These are phyloP conservation scores for Idris sp. DNA, from an alignment of 1,140 invertebrate genomes.

Conservation along the genomic window DNA sequence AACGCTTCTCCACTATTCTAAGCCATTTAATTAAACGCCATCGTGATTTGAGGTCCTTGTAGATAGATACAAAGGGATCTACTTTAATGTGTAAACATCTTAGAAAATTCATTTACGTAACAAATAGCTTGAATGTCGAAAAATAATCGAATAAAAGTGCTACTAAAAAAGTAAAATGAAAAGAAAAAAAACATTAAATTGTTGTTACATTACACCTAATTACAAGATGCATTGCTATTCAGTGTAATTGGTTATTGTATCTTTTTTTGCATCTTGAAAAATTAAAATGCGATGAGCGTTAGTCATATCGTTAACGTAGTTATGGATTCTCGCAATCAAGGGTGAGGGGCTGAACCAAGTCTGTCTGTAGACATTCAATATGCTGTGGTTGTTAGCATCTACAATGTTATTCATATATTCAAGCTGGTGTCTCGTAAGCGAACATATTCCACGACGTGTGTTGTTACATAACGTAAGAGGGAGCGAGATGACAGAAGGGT, in stretches of 20 bases:
- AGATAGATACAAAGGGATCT: constrained; percentile 48
- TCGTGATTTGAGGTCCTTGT: constrained; percentile 44
- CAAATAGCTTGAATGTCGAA: constrained; percentile 25
- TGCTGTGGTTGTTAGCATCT: constrained; percentile 74
- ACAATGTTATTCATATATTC: constrained; percentile 78
- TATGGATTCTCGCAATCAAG: constrained; percentile 77
- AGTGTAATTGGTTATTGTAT: too few species aligned
- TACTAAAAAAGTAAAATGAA: not conserved
- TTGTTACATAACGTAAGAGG: constrained; percentile 59
- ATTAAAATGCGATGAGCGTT: constrained; percentile 46
- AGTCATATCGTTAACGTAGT: constrained; percentile 75
- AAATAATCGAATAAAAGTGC: constrained; percentile 3
- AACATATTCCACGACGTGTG: constrained; percentile 66
- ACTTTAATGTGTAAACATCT: constrained; percentile 52
- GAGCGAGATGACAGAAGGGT: constrained; percentile 35
- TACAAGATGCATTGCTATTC: too few species aligned
- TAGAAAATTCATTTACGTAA: constrained; percentile 48
- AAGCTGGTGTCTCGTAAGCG: constrained; percentile 67
- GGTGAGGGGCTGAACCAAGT: constrained; percentile 59
- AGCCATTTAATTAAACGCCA: constrained; percentile 51
- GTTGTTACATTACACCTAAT: too few species aligned
- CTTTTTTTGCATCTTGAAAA: constrained; percentile 13
- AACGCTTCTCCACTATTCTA: constrained; percentile 35
- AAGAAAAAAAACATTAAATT: not conserved
- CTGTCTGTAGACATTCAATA: constrained; percentile 76